Conservation (phyloP, 2,888 invertebrate species). For the Drosophila macrothrix region DNA sequence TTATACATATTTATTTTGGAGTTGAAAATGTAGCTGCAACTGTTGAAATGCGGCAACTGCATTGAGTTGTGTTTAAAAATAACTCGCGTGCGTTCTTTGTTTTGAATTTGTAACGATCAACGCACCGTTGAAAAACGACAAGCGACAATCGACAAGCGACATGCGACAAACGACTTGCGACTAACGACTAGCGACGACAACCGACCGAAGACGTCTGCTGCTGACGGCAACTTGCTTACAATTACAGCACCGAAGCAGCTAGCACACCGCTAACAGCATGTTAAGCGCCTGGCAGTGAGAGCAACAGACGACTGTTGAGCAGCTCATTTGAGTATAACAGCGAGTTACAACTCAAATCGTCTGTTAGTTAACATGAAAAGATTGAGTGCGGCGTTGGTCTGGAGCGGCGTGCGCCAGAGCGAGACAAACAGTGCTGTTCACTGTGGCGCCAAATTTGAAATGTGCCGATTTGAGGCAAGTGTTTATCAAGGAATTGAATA, state of each 20-base stretch:
- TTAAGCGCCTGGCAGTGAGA: slow-evolving; percentile 14
- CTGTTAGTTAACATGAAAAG: slow-evolving; percentile 23
- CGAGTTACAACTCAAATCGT: slow-evolving; percentile 21
- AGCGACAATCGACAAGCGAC: slow-evolving; percentile 2
- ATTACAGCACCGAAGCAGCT: slow-evolving; percentile 10
- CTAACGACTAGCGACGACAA: slow-evolving; percentile 41
- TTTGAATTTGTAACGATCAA: slow-evolving; percentile 58
- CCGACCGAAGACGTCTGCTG: slow-evolving; percentile 47
- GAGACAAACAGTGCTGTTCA: slow-evolving; percentile 12
- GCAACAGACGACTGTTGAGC: slow-evolving; percentile 15
- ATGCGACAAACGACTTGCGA: slow-evolving; percentile 9
- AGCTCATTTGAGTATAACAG: slow-evolving; percentile 37
- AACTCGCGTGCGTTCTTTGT: slow-evolving; percentile 47
- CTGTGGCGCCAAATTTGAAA: slow-evolving; percentile 36
- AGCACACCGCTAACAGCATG: slow-evolving; percentile 9
- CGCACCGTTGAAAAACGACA: slow-evolving; percentile 32
- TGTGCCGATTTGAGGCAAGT: not conserved
- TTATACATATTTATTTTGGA: slow-evolving; percentile 40
- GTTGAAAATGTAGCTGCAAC: slow-evolving; percentile 20
- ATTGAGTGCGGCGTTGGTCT: slow-evolving; percentile 21
- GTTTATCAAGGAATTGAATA: not conserved
- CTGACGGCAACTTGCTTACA: slow-evolving; percentile 24
- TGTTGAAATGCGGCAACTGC: slow-evolving; percentile 36
- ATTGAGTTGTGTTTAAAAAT: slow-evolving; percentile 43
- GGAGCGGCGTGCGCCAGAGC: slow-evolving; percentile 42